phyloP scores from a whole-genome alignment of 2,113 vertebrate genomes.

The Cryptomyrus ogoouensis region DNA sequence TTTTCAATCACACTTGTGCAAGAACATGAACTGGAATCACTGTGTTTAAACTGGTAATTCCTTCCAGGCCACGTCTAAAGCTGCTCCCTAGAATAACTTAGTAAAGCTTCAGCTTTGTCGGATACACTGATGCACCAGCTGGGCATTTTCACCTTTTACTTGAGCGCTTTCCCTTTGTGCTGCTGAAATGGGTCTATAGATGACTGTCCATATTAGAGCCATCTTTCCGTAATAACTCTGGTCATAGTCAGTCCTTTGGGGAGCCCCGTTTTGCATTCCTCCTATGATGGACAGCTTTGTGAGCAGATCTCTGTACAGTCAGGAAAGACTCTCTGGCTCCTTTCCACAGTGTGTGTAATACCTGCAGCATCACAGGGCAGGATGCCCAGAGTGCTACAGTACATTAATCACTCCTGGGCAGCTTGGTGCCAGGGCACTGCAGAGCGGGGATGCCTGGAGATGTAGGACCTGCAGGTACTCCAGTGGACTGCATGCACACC shows the following conservation, averaged over 20 bases:
- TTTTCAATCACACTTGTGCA: not conserved
- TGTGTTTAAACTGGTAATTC: not conserved
- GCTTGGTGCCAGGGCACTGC: not conserved
- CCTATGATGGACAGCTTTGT: not conserved
- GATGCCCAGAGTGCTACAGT: not conserved
- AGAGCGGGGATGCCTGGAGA: not conserved
- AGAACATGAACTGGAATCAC: not conserved
- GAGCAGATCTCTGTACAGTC: not conserved
- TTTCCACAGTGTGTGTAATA: not conserved
- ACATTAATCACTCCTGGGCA: not conserved
- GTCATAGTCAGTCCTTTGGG: not conserved
- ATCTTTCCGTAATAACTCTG: not conserved
- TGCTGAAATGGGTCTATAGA: not conserved
- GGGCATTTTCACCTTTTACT: not conserved
- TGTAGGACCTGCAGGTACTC: not conserved
- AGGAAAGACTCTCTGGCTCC: not conserved
- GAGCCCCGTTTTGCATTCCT: not conserved
- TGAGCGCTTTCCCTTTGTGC: not conserved
- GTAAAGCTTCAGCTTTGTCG: not conserved
- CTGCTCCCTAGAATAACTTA: not conserved
- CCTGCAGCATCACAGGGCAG: conserved; percentile 1
- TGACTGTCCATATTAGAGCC: not conserved
- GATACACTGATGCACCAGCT: not conserved
- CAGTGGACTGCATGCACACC: not conserved
- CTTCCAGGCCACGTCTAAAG: not conserved